These are phyloP conservation scores for Lordiphosa fenestrarum DNA, from an alignment of 2,888 invertebrate species.

Conservation along the genomic window DNA sequence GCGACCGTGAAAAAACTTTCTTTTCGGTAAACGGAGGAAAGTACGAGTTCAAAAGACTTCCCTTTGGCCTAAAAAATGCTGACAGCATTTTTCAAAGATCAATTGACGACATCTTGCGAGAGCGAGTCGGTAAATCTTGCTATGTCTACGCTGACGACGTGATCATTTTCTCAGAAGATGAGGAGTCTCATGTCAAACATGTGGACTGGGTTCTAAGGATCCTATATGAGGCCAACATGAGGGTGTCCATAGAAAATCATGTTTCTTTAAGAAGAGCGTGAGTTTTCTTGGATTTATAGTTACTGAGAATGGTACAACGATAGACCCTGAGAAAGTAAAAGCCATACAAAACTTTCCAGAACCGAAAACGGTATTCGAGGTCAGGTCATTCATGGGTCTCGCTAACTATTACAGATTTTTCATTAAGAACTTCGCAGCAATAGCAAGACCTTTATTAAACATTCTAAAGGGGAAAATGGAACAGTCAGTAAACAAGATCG, in stretches of 20 bases:
- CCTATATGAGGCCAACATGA: constrained; percentile 9
- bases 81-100: no score
- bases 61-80: constrained; percentile 15
- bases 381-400: neutral
- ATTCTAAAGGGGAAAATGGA: constrained; percentile 11
- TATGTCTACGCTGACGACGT: no score
- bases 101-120: constrained; percentile 1
- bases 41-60: constrained; percentile 11
- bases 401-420: constrained; percentile 8
- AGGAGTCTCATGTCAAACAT: constrained; percentile 1
- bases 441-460: constrained; percentile 5
- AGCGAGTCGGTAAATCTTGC: neutral
- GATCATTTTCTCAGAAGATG: no score
- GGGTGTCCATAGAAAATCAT: constrained; percentile 1
- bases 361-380: constrained; percentile 1
- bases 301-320: constrained; percentile 9
- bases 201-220: constrained; percentile 4
- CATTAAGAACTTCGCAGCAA: constrained; percentile 5
- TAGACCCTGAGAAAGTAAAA: constrained; percentile 1
- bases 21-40: constrained; percentile 14
- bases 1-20: constrained; percentile 13
- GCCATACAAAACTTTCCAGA: constrained; percentile 7
- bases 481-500: constrained; percentile 9
- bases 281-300: constrained; percentile 18
- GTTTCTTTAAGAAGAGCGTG: constrained; percentile 13